These are phyloP conservation scores for Callaeas wilsoni DNA, from an alignment of 2,113 vertebrate genomes.

Conservation along the genomic window DNA sequence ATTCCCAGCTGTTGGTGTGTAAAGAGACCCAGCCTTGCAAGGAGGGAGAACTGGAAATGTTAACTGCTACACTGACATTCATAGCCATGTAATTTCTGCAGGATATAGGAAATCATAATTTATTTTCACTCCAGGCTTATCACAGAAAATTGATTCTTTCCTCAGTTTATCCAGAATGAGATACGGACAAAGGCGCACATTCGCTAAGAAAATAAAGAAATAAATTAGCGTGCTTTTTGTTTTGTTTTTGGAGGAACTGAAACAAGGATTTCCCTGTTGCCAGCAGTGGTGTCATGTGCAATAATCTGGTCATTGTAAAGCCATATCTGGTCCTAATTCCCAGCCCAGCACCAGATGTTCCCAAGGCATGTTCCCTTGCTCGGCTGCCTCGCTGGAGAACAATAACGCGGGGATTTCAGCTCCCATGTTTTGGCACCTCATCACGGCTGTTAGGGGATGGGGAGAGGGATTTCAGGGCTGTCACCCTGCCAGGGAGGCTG, in stretches of 20 bases:
- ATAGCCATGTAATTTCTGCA: not conserved
- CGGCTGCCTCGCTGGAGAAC: not conserved
- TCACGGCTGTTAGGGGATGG: not conserved
- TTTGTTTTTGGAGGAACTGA: not conserved
- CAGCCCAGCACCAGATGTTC: conserved; percentile 57
- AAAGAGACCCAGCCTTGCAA: not conserved
- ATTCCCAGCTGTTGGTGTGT: not conserved
- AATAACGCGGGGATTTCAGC: not conserved
- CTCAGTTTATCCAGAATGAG: not conserved
- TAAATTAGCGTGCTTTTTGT: not conserved
- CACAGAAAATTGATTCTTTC: conserved; percentile 15
- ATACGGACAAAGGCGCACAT: not conserved
- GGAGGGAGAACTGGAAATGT: not conserved
- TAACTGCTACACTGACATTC: not conserved
- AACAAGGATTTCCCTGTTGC: conserved; percentile 5
- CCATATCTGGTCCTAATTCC: conserved; percentile 60
- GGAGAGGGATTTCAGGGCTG: not conserved
- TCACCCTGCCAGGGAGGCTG: not conserved
- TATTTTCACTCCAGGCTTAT: not conserved
- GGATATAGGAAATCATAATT: not conserved
- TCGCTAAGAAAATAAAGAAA: not conserved
- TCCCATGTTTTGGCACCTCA: not conserved
- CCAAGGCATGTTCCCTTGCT: not conserved
- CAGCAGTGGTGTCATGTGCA: not conserved
- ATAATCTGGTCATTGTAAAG: conserved; percentile 20